These are phyloP conservation scores for Pseudolycoriella hygida DNA, from an alignment of 2,888 invertebrate genomes.

Conservation along the genomic window DNA sequence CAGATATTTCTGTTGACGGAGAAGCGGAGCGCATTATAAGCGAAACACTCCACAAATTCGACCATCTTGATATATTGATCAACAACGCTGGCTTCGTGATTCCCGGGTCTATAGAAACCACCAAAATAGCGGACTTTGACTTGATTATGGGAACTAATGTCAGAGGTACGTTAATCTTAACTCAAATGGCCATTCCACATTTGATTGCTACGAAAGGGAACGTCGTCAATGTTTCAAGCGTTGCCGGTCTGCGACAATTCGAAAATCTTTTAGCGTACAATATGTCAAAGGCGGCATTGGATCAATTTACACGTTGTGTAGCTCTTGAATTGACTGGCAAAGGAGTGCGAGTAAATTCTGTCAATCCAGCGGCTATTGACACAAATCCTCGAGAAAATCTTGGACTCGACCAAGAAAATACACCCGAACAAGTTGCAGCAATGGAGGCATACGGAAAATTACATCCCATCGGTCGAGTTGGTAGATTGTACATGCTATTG, in stretches of 20 bases:
- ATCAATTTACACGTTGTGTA: conserved; percentile 85
- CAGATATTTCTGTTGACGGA: conserved; percentile 8
- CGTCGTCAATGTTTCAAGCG: conserved; percentile 90
- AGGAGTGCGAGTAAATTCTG: conserved; percentile 75
- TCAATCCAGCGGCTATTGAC: conserved; percentile 75
- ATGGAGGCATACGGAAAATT: conserved; percentile 69
- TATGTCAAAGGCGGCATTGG: conserved; percentile 84
- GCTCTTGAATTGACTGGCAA: conserved; percentile 73
- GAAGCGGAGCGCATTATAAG: conserved; percentile 36
- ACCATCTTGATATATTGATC: conserved; percentile 63
- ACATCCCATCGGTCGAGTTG: conserved; percentile 81
- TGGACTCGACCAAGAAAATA: too few species aligned
- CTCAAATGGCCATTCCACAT: conserved; percentile 75
- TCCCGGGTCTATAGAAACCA: conserved; percentile 68
- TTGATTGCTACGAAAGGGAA: conserved; percentile 70
- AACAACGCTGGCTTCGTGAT: conserved; percentile 83
- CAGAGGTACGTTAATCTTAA: conserved; percentile 61
- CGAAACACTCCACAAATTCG: conserved; percentile 53
- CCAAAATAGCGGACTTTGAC: conserved; percentile 74
- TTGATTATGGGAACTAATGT: conserved; percentile 79
- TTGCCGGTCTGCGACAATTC: conserved; percentile 79
- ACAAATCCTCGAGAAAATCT: conserved; percentile 47
- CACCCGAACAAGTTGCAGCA: conserved; percentile 44
- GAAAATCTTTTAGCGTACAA: conserved; percentile 80
- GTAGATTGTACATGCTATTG: conserved; percentile 61